Evolutionary conservation across 2,797 vertebrate species (phyloP), one percentile per base, ranked within the genome.

Genomic region (Eospalax fontanierii): DNA sequence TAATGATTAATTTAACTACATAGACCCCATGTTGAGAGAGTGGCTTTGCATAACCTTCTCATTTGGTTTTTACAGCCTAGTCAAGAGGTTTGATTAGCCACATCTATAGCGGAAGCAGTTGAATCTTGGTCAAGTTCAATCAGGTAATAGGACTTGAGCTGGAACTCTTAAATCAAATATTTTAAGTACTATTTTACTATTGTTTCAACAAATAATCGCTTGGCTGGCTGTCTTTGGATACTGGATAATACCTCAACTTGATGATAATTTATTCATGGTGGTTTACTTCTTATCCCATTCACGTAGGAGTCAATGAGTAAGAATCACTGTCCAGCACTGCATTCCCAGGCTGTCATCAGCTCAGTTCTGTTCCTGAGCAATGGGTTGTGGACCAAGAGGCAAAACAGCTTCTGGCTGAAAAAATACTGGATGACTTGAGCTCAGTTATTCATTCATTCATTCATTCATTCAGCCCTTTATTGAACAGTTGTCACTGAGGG

Each of bases 241-340:
- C 71, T 24, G 18, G 57, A 74, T 68, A 73, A 30, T 0, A 89
- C 30, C 46, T 95, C 30, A 10, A 38, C 35, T 66, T 35, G 33
- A 66, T 54, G 46, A 38, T 87, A 76, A 71, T 73, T 28, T 81
- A 87, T 57, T 54, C n/a, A 7, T 14, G 18, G 4, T 84, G 74
- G n/a, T 71, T 76, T 91, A 84, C 35, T 87, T 63, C 89, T 61
- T 71, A 90, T 66, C 61, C 71, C 18, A 38, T n/a, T 81, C 63
- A 33, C 43, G 8, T 82, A n/a, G 63, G 70, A 87, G 88, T 71
- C 76, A 50, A 90, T 65, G 79, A 76, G 30, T 89, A 57, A 83
- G 66, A 83, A 82, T 24, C 83, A 59, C 63, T 18, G 1, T 11
- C 33, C 24, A 84, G 57, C 2, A 74, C 63, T 21, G 50, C 11